Evolutionary conservation across 2,888 invertebrate species (phyloP).

Genomic region (Lasioglossum morio): DNA sequence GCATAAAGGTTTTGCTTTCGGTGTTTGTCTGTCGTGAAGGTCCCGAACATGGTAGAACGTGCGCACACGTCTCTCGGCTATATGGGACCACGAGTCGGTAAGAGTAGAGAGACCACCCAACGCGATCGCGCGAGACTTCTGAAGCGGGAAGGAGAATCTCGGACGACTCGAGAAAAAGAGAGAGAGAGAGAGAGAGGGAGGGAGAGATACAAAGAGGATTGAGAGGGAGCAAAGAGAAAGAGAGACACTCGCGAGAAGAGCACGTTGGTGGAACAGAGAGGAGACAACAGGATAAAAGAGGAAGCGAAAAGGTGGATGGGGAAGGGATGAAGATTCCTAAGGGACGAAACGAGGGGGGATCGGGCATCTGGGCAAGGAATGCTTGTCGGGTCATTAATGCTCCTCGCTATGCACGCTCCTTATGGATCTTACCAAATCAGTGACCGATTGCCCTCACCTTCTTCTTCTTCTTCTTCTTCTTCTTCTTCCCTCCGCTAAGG

Average conservation of each 20-base stretch:
- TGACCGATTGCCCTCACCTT: constrained; percentile 81
- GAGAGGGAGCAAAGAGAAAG: not conserved
- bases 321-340: constrained; percentile 57
- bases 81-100: constrained; percentile 76
- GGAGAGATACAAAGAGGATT: not conserved
- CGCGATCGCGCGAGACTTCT: constrained; percentile 83
- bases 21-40: constrained; percentile 67
- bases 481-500: constrained; percentile 44
- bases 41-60: constrained; percentile 72
- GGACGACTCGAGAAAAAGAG: constrained; percentile 32
- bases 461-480: constrained; percentile 22
- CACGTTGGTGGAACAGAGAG: constrained; percentile 44
- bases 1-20: constrained; percentile 73
- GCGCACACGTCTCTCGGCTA: constrained; percentile 73
- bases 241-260: constrained; percentile 43
- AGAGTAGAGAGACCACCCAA: constrained; percentile 84
- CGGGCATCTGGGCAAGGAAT: constrained; percentile 80
- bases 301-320: constrained; percentile 56
- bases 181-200: constrained; percentile 61
- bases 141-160: constrained; percentile 65
- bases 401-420: constrained; percentile 81
- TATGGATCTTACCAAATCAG: constrained; percentile 83
- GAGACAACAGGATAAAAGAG: constrained; percentile 50
- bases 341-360: constrained; percentile 63
- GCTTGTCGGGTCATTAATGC: constrained; percentile 83